Percentiles rank a stretch among this genome's conserved stretches.
Conservation (phyloP, 2,888 invertebrate species). For the Calliopum simillimum region DNA sequence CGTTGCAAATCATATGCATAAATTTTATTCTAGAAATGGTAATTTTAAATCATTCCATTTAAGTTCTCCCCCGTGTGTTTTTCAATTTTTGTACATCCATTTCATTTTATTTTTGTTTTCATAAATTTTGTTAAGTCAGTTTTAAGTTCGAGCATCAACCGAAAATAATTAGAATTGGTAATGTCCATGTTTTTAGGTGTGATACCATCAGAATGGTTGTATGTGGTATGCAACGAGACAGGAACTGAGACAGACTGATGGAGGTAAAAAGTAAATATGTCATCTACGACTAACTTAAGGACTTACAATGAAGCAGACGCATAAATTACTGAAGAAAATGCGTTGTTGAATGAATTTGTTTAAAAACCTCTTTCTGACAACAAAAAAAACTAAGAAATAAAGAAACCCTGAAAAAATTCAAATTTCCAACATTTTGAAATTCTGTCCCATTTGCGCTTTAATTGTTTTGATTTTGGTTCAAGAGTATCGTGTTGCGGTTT, state of each 20-base stretch:
- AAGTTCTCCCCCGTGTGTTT: not conserved
- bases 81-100: not conserved
- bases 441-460: not conserved
- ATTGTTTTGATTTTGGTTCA: no score
- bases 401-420: constrained; percentile 23
- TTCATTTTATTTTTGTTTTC: not conserved
- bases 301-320: constrained; percentile 20
- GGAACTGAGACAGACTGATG: not conserved
- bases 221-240: not conserved
- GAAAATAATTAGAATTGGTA: constrained; percentile 28
- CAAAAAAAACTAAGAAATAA: no score
- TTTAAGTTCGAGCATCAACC: not conserved
- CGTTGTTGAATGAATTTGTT: constrained; percentile 13
- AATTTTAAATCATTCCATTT: constrained; percentile 20
- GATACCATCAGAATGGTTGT: not conserved
- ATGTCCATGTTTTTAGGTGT: constrained; percentile 1
- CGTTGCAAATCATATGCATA: constrained; percentile 29
- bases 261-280: not conserved
- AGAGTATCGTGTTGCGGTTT: no score
- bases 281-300: not conserved
- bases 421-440: constrained; percentile 3
- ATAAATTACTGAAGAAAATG: constrained; percentile 17
- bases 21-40: constrained; percentile 19
- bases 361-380: not conserved
- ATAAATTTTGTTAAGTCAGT: constrained; percentile 5